A percentile compares a stretch with the other conserved stretches of the same genome.
Evolutionary conservation across 2,797 vertebrate species (phyloP).

Genomic region (Sebastes vulpes): DNA sequence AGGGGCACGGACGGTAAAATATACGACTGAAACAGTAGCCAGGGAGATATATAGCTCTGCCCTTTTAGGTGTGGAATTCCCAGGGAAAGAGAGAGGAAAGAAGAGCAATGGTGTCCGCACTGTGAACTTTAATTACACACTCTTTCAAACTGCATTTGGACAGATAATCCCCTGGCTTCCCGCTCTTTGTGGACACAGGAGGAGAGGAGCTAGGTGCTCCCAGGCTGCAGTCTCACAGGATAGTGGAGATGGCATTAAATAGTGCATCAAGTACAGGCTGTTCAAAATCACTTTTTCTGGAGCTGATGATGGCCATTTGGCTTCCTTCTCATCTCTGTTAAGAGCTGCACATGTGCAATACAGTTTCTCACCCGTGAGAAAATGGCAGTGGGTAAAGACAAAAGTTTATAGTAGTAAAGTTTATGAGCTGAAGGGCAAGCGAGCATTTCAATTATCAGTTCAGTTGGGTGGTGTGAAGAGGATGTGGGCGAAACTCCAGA

Average conservation of each 20-base stretch:
- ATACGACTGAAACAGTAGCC: background rate
- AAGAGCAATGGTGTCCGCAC: constrained; percentile 45
- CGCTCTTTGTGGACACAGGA: constrained; percentile 59
- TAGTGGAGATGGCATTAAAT: constrained; percentile 18
- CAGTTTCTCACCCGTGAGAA: no score
- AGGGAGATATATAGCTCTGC: constrained; percentile 31
- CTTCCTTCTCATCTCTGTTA: no score
- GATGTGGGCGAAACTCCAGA: no score
- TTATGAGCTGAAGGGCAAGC: no score
- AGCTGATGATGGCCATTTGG: no score
- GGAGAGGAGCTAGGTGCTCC: constrained; percentile 55
- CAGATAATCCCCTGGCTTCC: constrained; percentile 71
- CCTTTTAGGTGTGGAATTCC: constrained; percentile 45
- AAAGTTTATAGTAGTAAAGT: no score
- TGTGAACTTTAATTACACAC: constrained; percentile 69
- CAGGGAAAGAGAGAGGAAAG: constrained; percentile 30
- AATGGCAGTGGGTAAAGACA: no score
- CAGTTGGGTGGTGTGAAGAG: no score
- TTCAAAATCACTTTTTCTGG: background rate
- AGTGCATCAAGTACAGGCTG: background rate
- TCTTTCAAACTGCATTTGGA: constrained; percentile 75
- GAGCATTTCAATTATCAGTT: no score
- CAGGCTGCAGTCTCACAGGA: constrained; percentile 39
- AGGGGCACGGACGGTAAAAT: background rate
- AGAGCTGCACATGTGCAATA: no score